A percentile compares a stretch with the other conserved stretches of the same genome.
phyloP scores from a whole-genome alignment of 2,113 vertebrate genomes.

The Scartelaos histophorus region DNA sequence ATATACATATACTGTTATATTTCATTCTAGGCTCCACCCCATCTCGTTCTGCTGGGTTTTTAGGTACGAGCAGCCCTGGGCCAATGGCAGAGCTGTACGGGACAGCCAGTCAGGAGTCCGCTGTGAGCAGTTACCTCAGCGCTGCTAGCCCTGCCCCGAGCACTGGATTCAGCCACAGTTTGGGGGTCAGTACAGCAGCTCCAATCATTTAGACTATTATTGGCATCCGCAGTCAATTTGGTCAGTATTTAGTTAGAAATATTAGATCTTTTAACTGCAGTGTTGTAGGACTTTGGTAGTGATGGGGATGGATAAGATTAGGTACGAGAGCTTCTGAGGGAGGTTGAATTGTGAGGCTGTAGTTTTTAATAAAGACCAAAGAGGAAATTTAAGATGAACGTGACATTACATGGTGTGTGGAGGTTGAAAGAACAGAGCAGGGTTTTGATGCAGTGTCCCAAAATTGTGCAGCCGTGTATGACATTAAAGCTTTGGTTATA shows the following conservation, averaged over 20 bases:
- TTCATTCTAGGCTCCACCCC: conserved; percentile 85
- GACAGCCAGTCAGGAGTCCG: conserved; percentile 93
- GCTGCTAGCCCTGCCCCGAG: conserved; percentile 95
- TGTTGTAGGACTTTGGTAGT: background rate
- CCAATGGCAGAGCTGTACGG: conserved; percentile 98
- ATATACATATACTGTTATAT: conserved; percentile 10
- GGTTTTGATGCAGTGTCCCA: background rate
- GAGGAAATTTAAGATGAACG: background rate
- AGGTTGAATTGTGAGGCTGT: background rate
- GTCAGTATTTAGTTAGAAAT: background rate
- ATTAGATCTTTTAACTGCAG: background rate
- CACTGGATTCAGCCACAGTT: conserved; percentile 95
- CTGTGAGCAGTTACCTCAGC: conserved; percentile 98
- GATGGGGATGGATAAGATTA: conserved; percentile 2
- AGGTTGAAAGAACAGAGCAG: background rate
- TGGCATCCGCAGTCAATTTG: background rate
- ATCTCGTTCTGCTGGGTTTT: conserved; percentile 93
- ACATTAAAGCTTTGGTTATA: background rate
- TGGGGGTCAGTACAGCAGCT: conserved; percentile 83
- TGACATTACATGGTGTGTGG: background rate
- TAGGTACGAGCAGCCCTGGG: conserved; percentile 96
- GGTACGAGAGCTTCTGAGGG: background rate
- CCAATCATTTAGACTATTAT: background rate
- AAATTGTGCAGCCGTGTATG: background rate
- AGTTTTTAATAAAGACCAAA: background rate